Conservation (phyloP, 2,797 vertebrate species). For the Scomberomorus guttatus region DNA sequence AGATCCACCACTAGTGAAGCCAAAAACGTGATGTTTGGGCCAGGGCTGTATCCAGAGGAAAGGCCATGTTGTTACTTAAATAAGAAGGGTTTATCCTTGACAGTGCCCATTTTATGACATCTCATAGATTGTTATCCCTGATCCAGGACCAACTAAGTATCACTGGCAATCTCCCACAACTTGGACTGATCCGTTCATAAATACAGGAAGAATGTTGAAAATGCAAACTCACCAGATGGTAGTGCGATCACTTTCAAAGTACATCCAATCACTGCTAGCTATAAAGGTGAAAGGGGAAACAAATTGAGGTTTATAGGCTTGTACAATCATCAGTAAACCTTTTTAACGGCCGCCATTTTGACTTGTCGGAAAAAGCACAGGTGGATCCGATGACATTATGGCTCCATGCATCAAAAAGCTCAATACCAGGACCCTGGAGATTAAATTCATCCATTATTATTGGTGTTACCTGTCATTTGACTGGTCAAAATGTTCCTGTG, state of each 20-base stretch:
- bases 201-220: too few species aligned
- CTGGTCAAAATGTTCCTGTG: neutral
- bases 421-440: neutral
- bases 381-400: neutral
- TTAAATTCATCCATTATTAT: neutral
- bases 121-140: neutral
- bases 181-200: too few species aligned
- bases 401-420: neutral
- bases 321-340: neutral
- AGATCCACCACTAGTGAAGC: neutral
- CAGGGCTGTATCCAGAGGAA: neutral
- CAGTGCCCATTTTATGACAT: neutral
- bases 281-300: neutral
- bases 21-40: neutral
- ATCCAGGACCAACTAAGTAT: too few species aligned
- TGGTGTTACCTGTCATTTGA: neutral
- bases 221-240: too few species aligned
- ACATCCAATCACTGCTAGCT: too few species aligned
- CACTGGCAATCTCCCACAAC: too few species aligned
- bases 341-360: too few species aligned
- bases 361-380: neutral
- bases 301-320: neutral
- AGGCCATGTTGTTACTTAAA: neutral
- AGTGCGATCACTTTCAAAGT: too few species aligned
- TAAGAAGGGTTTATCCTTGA: neutral